phyloP scores from a whole-genome alignment of 2,888 invertebrate species.

The Ditylenchus weischeri region DNA sequence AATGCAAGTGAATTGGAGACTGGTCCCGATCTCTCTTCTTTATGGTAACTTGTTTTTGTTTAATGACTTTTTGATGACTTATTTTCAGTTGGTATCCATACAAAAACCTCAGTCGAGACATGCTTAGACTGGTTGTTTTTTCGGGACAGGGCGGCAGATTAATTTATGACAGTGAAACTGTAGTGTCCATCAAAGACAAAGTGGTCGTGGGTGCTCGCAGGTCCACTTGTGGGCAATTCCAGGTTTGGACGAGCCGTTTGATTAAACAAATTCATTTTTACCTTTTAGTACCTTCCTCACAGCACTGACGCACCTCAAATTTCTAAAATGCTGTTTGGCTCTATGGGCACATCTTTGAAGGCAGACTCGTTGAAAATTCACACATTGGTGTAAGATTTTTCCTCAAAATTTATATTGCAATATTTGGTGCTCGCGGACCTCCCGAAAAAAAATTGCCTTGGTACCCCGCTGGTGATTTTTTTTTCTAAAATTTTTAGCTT shows the following conservation, averaged over 20 bases:
- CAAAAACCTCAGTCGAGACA: conserved; percentile 1
- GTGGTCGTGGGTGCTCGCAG: conserved; percentile 19
- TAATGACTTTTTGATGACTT: too few relatives aligned
- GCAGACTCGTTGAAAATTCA: conserved; percentile 49
- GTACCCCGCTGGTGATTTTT: neutral
- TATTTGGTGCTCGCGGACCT: too few relatives aligned
- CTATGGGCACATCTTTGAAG: conserved; percentile 36
- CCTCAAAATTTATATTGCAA: conserved; percentile 1
- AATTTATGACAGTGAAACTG: conserved; percentile 38
- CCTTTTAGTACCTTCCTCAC: conserved; percentile 38
- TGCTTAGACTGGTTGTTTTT: conserved; percentile 29
- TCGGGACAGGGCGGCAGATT: conserved; percentile 33
- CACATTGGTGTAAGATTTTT: conserved; percentile 35
- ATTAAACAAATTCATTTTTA: neutral
- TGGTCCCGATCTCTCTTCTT: too few relatives aligned
- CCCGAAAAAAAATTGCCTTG: neutral
- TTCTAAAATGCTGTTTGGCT: conserved; percentile 47
- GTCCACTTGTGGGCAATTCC: conserved; percentile 33
- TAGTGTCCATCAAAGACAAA: conserved; percentile 29
- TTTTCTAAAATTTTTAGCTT: neutral
- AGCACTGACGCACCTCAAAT: conserved; percentile 29
- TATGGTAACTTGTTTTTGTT: too few relatives aligned
- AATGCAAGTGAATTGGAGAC: too few relatives aligned
- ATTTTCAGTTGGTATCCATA: conserved; percentile 16
- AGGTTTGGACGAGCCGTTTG: conserved; percentile 14